Evolutionary conservation across 2,888 invertebrate species (phyloP), one percentile per base, ranked within the genome.

Genomic region (Drosophila fulvimacula): DNA sequence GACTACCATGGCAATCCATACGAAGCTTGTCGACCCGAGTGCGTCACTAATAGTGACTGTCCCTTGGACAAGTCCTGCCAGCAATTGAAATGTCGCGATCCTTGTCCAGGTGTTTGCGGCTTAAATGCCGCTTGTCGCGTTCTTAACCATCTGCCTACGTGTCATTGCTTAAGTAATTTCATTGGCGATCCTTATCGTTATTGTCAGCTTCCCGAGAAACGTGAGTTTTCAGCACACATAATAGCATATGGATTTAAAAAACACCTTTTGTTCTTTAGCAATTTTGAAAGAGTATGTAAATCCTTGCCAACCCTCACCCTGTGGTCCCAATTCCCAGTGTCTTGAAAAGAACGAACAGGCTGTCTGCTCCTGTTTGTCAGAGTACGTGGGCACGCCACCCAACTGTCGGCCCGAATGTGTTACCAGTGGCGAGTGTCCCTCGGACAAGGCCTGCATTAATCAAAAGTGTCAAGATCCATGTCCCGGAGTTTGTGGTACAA

Each of bases 61-160:
- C 92, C 95, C n/a, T 93, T 93, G 56, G 94, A 95, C 77, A 94
- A 94, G 90, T 95, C 96, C 75, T 96, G 96, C 87, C 93, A 95
- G 5, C 94, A 95, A 77, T 95, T 95, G 75, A 96, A 96, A 92
- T 97, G 97, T 91, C 93, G 94, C 88, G 95, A 97, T 93, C 96
- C 96, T 19, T 97, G 96, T 82, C 95, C 95, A 7, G 96, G 96
- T 73, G 95, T 95, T 17, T 97, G 97, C 90, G 96, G 96, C 3
- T 93, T 95, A 65, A 95, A 96, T 83, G 95, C 96, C 5, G 91
- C 94, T 53, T 96, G 96, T 90, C 94, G 95, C 91, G 95, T 95
- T 9, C 93, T 95, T 5, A 95, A 95, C 86, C 95, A 96, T 92
- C 89, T 96, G 79, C 95, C 95, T 64, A 93, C 94, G 39, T 95